Conservation (phyloP, 2,888 invertebrate species). For the Meiosimyza platycephala region DNA sequence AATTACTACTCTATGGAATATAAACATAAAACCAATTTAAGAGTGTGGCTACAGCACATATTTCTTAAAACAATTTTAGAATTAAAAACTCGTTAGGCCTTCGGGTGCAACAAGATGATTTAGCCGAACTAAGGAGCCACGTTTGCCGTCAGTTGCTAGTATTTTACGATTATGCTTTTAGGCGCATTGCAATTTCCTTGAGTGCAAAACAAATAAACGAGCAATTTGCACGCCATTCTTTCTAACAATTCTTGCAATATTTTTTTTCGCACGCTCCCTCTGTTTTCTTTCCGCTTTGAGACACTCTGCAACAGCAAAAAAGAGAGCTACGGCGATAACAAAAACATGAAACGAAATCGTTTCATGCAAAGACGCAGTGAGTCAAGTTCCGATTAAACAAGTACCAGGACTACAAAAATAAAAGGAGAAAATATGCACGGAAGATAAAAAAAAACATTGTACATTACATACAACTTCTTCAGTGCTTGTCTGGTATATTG, state of each 20-base stretch:
- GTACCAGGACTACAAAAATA: neutral
- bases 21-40: no score
- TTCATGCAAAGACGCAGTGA: conserved; percentile 41
- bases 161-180: conserved; percentile 1
- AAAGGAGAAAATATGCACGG: neutral
- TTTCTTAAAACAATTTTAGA: no score
- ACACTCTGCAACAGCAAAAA: neutral
- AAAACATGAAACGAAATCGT: conserved; percentile 34
- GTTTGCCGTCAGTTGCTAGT: no score
- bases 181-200: conserved; percentile 25
- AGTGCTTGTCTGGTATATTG: neutral
- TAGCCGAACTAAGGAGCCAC: no score
- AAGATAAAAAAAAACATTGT: neutral
- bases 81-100: no score
- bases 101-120: no score
- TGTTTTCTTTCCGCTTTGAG: neutral
- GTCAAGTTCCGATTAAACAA: conserved; percentile 24
- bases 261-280: neutral
- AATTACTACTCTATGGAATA: no score
- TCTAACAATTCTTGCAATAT: neutral
- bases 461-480: neutral
- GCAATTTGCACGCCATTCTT: conserved; percentile 1
- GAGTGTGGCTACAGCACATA: no score
- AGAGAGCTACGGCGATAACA: neutral
- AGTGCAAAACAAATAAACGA: conserved; percentile 22